phyloP scores from a whole-genome alignment of 1,140 invertebrate genomes.

The Orius laevigatus region DNA sequence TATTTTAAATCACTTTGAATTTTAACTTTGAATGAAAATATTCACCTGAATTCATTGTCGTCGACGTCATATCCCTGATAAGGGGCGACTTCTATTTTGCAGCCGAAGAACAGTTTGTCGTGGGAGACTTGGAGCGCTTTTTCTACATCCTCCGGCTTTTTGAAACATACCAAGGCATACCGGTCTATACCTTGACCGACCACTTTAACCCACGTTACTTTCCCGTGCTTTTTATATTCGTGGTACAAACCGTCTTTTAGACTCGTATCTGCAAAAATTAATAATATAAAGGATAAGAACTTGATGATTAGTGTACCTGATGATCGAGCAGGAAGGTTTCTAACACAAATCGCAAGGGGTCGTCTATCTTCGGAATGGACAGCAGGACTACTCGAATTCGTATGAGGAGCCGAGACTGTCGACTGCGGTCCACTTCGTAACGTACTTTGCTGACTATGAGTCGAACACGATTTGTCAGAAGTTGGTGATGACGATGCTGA shows the following conservation, averaged over 20 bases:
- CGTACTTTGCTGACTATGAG: constrained; percentile 20
- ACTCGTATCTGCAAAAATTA: constrained; percentile 53
- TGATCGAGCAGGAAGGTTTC: constrained; percentile 75
- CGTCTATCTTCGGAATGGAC: constrained; percentile 49
- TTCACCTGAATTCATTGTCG: constrained; percentile 60
- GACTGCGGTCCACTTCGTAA: constrained; percentile 4
- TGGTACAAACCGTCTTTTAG: constrained; percentile 94
- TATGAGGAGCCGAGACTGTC: constrained; percentile 23
- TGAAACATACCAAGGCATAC: constrained; percentile 84
- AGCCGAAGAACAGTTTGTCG: constrained; percentile 91
- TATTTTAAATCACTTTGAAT: too few species aligned
- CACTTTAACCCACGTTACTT: constrained; percentile 87
- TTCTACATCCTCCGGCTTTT: constrained; percentile 89
- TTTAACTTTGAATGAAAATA: background rate
- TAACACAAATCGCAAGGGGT: constrained; percentile 78
- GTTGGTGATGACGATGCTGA: constrained; percentile 25
- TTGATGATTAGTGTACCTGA: constrained; percentile 30
- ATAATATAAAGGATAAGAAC: background rate
- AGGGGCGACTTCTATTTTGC: constrained; percentile 79
- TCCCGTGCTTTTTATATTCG: constrained; percentile 96
- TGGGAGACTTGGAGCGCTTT: constrained; percentile 90
- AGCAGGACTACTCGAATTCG: constrained; percentile 29
- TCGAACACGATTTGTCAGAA: constrained; percentile 24
- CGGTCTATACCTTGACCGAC: constrained; percentile 64
- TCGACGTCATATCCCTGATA: constrained; percentile 75